Conservation (phyloP, 2,888 invertebrate species). For the Stenotaenia linearis region DNA sequence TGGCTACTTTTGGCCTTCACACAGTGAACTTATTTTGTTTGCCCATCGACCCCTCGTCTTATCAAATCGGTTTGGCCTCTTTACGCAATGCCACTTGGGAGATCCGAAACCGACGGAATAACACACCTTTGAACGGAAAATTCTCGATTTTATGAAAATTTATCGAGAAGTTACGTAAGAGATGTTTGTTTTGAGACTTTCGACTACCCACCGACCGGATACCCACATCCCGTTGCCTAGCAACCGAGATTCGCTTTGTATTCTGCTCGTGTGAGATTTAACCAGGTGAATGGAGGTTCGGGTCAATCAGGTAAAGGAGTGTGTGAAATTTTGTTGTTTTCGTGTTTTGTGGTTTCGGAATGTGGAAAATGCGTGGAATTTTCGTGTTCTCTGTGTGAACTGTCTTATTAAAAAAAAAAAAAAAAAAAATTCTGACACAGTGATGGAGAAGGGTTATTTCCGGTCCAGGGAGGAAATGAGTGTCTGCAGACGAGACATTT, state of each 20-base stretch:
- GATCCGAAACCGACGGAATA: background rate
- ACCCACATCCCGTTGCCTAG: background rate
- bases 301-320: slow-evolving; percentile 2
- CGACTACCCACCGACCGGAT: too few species aligned
- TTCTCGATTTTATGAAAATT: too few species aligned
- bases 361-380: background rate
- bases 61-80: slow-evolving; percentile 26
- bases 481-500: background rate
- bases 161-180: too few species aligned
- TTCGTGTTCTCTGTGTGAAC: background rate
- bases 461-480: background rate
- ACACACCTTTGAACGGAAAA: slow-evolving; percentile 12
- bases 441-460: background rate
- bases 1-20: slow-evolving; percentile 10
- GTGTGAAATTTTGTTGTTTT: background rate
- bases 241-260: background rate
- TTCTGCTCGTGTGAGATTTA: background rate
- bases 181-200: background rate
- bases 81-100: slow-evolving; percentile 18
- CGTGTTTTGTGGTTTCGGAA: background rate
- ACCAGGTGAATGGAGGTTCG: background rate
- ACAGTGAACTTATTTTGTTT: slow-evolving; percentile 21
- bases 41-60: slow-evolving; percentile 26
- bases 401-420: background rate
- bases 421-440: background rate